Evolutionary conservation across 2,888 invertebrate genomes (phyloP).

Genomic region (Creontiades dilutus): DNA sequence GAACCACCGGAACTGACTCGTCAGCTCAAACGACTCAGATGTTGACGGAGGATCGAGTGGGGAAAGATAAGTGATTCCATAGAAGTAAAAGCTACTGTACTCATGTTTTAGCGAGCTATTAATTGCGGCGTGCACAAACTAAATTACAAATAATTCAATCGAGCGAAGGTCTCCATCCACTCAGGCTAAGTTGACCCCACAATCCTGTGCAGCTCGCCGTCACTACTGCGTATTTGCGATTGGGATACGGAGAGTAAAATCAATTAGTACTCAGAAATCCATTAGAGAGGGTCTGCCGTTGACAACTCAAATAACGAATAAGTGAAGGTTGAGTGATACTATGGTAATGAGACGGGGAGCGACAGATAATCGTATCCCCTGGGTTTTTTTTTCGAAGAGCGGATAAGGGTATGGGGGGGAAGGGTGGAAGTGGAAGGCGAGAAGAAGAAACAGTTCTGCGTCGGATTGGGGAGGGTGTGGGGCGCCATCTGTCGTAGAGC

Average conservation of each 20-base stretch:
- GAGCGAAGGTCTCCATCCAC: neutral
- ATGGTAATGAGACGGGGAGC: neutral
- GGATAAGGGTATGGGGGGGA: neutral
- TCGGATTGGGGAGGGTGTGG: neutral
- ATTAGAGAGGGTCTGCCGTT: neutral
- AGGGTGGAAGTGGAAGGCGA: neutral
- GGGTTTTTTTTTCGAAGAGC: neutral
- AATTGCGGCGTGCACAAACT: neutral
- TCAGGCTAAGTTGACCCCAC: neutral
- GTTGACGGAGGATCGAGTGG: too few species aligned
- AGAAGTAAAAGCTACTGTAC: too few species aligned
- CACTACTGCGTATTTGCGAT: neutral
- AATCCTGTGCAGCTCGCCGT: neutral
- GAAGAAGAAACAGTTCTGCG: neutral
- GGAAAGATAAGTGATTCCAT: too few species aligned
- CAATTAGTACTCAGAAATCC: conserved; percentile 15
- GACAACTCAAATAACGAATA: conserved; percentile 21
- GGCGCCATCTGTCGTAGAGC: conserved; percentile 10
- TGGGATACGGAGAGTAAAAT: neutral
- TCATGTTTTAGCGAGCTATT: neutral
- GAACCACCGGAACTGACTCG: too few species aligned
- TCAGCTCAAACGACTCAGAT: too few species aligned
- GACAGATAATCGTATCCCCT: conserved; percentile 2
- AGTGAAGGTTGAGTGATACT: conserved; percentile 7
- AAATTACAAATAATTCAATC: neutral